Percentiles rank a stretch among this genome's conserved stretches.
Conservation (phyloP, 92 coral and sea anemone genomes). For the Isaurus tuberculatus region DNA sequence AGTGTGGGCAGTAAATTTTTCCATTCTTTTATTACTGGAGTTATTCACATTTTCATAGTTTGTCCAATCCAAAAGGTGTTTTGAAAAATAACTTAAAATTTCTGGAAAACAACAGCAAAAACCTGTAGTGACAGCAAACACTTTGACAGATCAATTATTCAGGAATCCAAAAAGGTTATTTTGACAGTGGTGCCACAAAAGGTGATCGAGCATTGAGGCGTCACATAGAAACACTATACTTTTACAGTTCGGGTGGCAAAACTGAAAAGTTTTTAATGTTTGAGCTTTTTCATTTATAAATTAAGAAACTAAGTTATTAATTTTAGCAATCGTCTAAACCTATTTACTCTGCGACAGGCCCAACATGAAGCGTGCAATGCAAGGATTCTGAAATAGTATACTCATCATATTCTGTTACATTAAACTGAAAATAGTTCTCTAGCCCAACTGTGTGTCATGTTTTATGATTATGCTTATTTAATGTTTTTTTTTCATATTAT, state of each 20-base stretch:
- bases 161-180: not conserved
- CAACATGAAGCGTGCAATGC: too few species aligned
- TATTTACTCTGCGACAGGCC: too few species aligned
- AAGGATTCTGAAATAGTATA: too few species aligned
- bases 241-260: not conserved
- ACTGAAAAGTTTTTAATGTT: not conserved
- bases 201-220: not conserved
- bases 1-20: too few species aligned
- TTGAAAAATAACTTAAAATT: not conserved
- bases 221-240: not conserved
- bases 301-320: too few species aligned
- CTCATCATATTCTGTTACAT: too few species aligned
- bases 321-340: too few species aligned
- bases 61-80: not conserved
- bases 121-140: not conserved
- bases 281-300: too few species aligned
- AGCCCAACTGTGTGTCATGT: too few species aligned
- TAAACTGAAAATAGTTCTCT: too few species aligned
- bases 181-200: not conserved
- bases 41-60: not conserved
- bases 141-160: not conserved
- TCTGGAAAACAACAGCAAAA: not conserved
- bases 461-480: too few species aligned
- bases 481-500: too few species aligned
- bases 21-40: conserved; percentile 1